Conservation (phyloP, 2,797 vertebrate genomes). For the Lithobates sylvaticus region DNA sequence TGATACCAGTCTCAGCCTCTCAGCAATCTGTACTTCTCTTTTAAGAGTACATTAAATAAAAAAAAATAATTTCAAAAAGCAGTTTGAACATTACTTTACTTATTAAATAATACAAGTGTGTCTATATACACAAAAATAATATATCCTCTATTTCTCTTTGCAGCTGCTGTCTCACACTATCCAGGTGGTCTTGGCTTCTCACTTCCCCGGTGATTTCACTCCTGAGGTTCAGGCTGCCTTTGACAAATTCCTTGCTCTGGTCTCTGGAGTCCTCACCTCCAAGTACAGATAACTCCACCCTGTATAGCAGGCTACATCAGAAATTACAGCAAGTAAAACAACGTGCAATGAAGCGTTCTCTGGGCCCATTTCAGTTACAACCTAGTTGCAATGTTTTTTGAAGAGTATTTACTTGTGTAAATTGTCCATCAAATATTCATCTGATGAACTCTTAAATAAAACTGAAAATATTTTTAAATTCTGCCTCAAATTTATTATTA, state of each 20-base stretch:
- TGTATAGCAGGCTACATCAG: too few relatives aligned
- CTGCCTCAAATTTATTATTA: too few relatives aligned
- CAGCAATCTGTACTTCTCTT: too few relatives aligned
- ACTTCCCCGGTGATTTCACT: slow-evolving; percentile 82
- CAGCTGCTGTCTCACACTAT: slow-evolving; percentile 90
- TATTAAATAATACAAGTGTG: too few relatives aligned
- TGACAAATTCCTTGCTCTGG: slow-evolving; percentile 88
- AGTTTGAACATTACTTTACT: too few relatives aligned
- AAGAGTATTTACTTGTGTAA: not conserved
- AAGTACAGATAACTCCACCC: slow-evolving; percentile 84
- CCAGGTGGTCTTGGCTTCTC: slow-evolving; percentile 82
- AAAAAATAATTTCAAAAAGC: too few relatives aligned
- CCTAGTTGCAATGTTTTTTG: not conserved
- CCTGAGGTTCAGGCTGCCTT: slow-evolving; percentile 84
- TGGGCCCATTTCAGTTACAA: not conserved
- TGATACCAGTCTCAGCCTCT: too few relatives aligned
- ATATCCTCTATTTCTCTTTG: not conserved
- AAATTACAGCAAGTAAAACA: not conserved
- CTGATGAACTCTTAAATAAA: not conserved
- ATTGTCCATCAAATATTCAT: too few relatives aligned
- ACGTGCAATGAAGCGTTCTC: not conserved
- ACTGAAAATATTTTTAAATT: too few relatives aligned
- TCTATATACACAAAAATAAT: too few relatives aligned
- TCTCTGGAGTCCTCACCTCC: slow-evolving; percentile 85
- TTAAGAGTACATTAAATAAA: too few relatives aligned